phyloP scores from a whole-genome alignment of 2,113 vertebrate species.

The Rutilus rutilus region DNA sequence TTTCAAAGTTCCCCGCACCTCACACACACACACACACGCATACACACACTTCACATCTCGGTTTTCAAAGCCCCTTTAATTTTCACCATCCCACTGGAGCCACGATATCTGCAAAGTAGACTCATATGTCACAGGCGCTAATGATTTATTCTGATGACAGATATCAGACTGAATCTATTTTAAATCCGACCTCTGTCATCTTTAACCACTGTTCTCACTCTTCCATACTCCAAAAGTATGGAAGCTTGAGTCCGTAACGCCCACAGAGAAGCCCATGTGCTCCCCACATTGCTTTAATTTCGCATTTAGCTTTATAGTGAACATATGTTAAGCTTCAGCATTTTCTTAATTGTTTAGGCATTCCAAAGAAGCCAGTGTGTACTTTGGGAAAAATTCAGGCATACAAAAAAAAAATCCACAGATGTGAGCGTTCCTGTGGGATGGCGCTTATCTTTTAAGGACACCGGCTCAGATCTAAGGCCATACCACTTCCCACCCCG shows the following conservation, averaged over 20 bases:
- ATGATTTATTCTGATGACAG: constrained; percentile 45
- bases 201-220: constrained; percentile 8
- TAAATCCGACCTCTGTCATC: constrained; percentile 27
- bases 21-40: constrained; percentile 16
- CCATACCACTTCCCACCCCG: not conserved
- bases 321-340: constrained; percentile 49
- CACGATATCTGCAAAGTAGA: constrained; percentile 26
- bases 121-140: constrained; percentile 36
- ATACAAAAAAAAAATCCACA: constrained; percentile 21
- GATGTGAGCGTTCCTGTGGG: constrained; percentile 26
- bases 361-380: constrained; percentile 44
- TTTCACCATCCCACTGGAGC: constrained; percentile 45
- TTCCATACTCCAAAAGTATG: not conserved
- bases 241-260: not conserved
- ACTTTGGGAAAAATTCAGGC: constrained; percentile 37
- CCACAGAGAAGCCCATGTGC: constrained; percentile 15
- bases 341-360: constrained; percentile 38
- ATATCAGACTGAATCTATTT: constrained; percentile 25
- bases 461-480: not conserved
- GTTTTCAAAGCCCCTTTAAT: constrained; percentile 47
- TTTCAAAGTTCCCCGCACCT: constrained; percentile 12
- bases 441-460: constrained; percentile 16
- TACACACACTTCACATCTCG: constrained; percentile 34
- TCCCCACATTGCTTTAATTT: constrained; percentile 49
- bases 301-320: constrained; percentile 43